Conservation (phyloP, 2,888 invertebrate species). For the Drosophila monieri region DNA sequence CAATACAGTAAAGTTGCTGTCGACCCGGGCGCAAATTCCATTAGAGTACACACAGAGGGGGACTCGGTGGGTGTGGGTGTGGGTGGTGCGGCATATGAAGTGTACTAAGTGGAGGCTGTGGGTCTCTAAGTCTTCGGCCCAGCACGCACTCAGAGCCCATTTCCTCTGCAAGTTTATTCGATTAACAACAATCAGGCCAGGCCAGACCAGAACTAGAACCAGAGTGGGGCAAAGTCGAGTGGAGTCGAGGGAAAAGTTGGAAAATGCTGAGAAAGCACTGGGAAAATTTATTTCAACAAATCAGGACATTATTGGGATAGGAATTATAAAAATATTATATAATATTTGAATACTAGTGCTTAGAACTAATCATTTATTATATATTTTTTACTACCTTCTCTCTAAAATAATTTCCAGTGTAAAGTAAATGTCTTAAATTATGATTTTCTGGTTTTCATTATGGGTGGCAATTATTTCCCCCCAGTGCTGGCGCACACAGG, state of each 20-base stretch:
- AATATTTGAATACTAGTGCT: background rate
- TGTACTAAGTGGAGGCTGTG: background rate
- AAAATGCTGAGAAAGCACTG: conserved; percentile 8
- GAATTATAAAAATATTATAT: no score
- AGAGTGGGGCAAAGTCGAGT: conserved; percentile 18
- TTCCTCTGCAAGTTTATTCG: conserved; percentile 76
- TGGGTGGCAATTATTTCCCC: conserved; percentile 31
- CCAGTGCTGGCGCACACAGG: conserved; percentile 25
- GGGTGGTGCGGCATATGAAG: conserved; percentile 2
- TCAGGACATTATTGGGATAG: no score
- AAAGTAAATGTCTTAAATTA: conserved; percentile 19
- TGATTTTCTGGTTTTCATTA: conserved; percentile 35
- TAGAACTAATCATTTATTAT: background rate
- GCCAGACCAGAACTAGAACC: conserved; percentile 8
- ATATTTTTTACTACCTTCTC: background rate
- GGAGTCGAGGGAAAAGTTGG: conserved; percentile 15
- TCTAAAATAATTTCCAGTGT: conserved; percentile 4
- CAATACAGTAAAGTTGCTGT: conserved; percentile 57
- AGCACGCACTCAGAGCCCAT: conserved; percentile 73
- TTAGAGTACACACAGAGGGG: conserved; percentile 53
- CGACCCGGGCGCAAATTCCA: conserved; percentile 68
- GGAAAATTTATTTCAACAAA: background rate
- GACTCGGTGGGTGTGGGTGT: background rate
- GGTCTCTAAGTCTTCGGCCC: conserved; percentile 42
- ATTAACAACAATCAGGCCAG: conserved; percentile 69